Conservation (phyloP, 2,113 vertebrate genomes). For the Daboia siamensis region DNA sequence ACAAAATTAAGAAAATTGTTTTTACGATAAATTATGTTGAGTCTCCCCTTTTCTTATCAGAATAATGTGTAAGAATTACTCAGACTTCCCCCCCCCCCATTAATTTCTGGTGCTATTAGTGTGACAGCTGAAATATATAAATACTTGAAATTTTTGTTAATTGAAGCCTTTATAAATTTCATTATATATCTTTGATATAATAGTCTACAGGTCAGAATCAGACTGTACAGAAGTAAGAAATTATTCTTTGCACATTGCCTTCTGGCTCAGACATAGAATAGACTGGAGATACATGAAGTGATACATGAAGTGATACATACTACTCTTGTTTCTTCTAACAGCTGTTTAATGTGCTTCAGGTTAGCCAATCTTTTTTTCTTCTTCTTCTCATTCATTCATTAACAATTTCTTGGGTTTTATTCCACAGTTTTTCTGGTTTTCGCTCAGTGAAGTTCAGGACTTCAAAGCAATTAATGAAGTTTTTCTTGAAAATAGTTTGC, state of each 20-base stretch:
- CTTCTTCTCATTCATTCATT: background rate
- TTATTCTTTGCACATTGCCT: background rate
- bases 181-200: background rate
- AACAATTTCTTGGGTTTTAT: background rate
- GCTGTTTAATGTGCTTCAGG: background rate
- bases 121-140: background rate
- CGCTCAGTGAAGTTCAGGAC: background rate
- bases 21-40: constrained; percentile 1
- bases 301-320: background rate
- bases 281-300: background rate
- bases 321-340: background rate
- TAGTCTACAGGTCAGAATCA: background rate
- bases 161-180: background rate
- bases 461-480: background rate
- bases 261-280: background rate
- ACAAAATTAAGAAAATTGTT: background rate
- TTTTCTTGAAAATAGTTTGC: background rate
- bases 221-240: background rate
- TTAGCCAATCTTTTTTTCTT: background rate
- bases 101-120: background rate
- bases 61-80: background rate
- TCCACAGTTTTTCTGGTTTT: background rate
- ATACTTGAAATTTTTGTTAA: background rate
- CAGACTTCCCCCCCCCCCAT: background rate
- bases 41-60: background rate